Conservation (phyloP, 2,113 vertebrate genomes). For the Zosterops hypoxanthus region DNA sequence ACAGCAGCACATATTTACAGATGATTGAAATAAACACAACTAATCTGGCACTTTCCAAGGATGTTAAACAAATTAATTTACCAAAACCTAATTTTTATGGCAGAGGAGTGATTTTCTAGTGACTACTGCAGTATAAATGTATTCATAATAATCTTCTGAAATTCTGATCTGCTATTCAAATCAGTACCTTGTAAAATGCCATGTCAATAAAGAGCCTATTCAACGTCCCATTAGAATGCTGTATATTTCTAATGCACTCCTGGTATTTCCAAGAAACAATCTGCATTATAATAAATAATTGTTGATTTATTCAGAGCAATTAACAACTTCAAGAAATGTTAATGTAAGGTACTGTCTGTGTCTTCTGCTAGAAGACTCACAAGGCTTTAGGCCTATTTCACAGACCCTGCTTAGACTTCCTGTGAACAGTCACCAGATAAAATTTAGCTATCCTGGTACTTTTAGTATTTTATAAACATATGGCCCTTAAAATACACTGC, state of each 20-base stretch:
- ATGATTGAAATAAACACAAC: not conserved
- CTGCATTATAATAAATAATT: not conserved
- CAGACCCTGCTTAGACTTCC: not conserved
- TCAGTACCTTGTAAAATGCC: not conserved
- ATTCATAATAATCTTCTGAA: not conserved
- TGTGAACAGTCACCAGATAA: not conserved
- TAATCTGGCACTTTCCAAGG: not conserved
- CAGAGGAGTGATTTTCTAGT: not conserved
- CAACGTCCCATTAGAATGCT: not conserved
- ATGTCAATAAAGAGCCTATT: not conserved
- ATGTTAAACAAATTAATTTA: not conserved
- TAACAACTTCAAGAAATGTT: not conserved
- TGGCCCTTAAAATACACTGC: not conserved
- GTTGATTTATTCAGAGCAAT: not conserved
- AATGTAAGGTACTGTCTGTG: not conserved
- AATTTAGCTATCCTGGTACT: not conserved
- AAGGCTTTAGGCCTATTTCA: not conserved
- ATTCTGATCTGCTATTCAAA: not conserved
- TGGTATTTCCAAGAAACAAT: not conserved
- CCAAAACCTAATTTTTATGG: not conserved
- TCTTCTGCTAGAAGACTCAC: not conserved
- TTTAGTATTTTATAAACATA: not conserved
- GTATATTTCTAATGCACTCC: not conserved
- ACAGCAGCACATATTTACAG: not conserved
- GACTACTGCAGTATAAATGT: not conserved